phyloP scores from a whole-genome alignment of 2,888 invertebrate species.

The Seira sanloemensis region DNA sequence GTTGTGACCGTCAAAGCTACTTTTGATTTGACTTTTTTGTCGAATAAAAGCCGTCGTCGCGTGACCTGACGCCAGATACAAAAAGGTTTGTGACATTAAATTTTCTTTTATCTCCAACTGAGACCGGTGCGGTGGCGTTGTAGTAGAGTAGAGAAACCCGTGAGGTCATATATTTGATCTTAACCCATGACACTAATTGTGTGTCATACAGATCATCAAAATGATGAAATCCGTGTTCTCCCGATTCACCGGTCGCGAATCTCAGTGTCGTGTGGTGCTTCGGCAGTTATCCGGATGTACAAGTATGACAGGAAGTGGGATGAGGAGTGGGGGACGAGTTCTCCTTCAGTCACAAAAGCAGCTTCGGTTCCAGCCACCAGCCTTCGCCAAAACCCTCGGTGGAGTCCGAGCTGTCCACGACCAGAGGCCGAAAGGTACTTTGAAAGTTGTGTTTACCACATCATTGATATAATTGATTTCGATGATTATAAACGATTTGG shows the following conservation, averaged over 20 bases:
- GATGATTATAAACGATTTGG: not conserved
- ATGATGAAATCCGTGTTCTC: conserved; percentile 39
- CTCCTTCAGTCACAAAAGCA: conserved; percentile 32
- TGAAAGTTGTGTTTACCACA: too few species aligned
- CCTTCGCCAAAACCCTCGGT: conserved; percentile 19
- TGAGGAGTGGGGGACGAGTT: conserved; percentile 17
- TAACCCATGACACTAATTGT: too few species aligned
- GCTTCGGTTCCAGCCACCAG: conserved; percentile 4
- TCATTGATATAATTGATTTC: too few species aligned
- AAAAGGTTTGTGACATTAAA: too few species aligned
- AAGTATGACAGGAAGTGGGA: not conserved
- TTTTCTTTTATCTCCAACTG: too few species aligned
- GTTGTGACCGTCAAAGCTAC: too few species aligned
- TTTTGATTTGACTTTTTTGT: too few species aligned
- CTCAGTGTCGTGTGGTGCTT: not conserved
- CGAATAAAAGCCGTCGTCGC: too few species aligned
- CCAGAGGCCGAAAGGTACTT: conserved; percentile 48
- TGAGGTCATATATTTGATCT: too few species aligned
- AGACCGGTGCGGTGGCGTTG: too few species aligned
- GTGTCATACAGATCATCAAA: conserved; percentile 17
- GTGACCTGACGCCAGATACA: too few species aligned
- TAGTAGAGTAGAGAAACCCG: too few species aligned
- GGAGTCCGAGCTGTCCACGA: conserved; percentile 38
- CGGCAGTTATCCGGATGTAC: conserved; percentile 24
- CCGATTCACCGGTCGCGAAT: not conserved